phyloP scores from a whole-genome alignment of 2,888 invertebrate species.

The Osmoderma eremita region DNA sequence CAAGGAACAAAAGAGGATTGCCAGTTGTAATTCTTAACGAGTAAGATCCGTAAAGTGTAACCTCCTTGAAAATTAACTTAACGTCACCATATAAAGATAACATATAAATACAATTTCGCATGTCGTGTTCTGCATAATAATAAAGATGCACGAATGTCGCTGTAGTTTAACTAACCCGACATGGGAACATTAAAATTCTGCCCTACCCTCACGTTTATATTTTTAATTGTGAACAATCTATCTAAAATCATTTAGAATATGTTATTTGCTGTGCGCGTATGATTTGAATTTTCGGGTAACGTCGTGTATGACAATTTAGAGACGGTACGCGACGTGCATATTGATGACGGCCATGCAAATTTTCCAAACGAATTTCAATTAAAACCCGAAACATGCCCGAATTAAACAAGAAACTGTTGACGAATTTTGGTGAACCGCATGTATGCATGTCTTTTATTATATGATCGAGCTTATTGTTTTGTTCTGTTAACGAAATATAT shows the following conservation, averaged over 20 bases:
- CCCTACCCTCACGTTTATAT: constrained; percentile 12
- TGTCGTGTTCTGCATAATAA: constrained; percentile 12
- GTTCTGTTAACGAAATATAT: constrained; percentile 2
- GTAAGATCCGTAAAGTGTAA: constrained; percentile 13
- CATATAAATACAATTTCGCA: constrained; percentile 20
- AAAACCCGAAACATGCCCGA: constrained; percentile 32
- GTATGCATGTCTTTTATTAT: too few relatives aligned
- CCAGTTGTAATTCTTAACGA: constrained; percentile 9
- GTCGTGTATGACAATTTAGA: constrained; percentile 33
- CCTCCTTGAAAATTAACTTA: constrained; percentile 23
- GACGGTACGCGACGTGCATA: constrained; percentile 31
- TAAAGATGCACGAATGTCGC: background rate
- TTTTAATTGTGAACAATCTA: constrained; percentile 36
- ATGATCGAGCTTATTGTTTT: too few relatives aligned
- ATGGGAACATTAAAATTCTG: constrained; percentile 14
- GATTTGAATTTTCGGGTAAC: constrained; percentile 29
- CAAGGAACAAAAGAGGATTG: constrained; percentile 4
- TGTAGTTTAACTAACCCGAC: background rate
- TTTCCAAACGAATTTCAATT: constrained; percentile 36
- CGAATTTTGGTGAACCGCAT: constrained; percentile 23
- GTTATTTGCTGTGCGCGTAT: constrained; percentile 29
- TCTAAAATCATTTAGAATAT: constrained; percentile 38
- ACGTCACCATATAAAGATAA: constrained; percentile 22
- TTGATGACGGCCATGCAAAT: constrained; percentile 26
- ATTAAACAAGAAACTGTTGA: constrained; percentile 28